A percentile compares a stretch with the other conserved stretches of the same genome.
Conservation (phyloP, 2,888 invertebrate genomes). For the Pasiphila rectangulata region DNA sequence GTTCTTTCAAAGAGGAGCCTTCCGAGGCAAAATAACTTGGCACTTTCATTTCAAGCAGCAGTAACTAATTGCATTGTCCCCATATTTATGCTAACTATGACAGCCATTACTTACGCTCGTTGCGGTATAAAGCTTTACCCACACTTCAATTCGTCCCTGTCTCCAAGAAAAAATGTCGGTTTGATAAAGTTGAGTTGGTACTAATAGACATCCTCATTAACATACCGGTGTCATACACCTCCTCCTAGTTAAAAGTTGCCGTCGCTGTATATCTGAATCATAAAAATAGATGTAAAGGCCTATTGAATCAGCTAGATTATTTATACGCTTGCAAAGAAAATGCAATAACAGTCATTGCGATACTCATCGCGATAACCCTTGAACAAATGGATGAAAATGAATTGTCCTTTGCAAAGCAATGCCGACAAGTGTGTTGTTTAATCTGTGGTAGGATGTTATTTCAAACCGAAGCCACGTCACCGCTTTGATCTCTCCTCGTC, state of each 20-base stretch:
- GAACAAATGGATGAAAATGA: constrained; percentile 30
- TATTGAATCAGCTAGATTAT: background rate
- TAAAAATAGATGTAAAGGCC: too few species aligned
- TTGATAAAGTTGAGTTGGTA: constrained; percentile 5
- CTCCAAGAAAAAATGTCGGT: constrained; percentile 5
- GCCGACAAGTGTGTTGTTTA: constrained; percentile 47
- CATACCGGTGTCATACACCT: too few species aligned
- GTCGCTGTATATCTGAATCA: too few species aligned
- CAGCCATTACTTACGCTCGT: constrained; percentile 29
- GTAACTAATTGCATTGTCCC: constrained; percentile 52
- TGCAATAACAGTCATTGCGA: constrained; percentile 9
- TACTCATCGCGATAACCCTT: background rate
- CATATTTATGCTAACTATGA: constrained; percentile 46
- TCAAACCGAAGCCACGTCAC: constrained; percentile 65
- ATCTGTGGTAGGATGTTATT: constrained; percentile 59
- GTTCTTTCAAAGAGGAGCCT: too few species aligned
- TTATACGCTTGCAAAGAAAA: background rate
- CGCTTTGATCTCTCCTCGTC: constrained; percentile 71
- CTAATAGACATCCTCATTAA: too few species aligned
- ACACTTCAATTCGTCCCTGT: constrained; percentile 13
- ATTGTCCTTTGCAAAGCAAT: constrained; percentile 24
- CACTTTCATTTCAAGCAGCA: constrained; percentile 46
- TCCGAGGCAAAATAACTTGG: constrained; percentile 51
- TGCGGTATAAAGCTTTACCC: constrained; percentile 25
- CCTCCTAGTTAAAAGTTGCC: too few species aligned